Evolutionary conservation across 2,888 invertebrate species (phyloP).

Genomic region (Biston betularia): DNA sequence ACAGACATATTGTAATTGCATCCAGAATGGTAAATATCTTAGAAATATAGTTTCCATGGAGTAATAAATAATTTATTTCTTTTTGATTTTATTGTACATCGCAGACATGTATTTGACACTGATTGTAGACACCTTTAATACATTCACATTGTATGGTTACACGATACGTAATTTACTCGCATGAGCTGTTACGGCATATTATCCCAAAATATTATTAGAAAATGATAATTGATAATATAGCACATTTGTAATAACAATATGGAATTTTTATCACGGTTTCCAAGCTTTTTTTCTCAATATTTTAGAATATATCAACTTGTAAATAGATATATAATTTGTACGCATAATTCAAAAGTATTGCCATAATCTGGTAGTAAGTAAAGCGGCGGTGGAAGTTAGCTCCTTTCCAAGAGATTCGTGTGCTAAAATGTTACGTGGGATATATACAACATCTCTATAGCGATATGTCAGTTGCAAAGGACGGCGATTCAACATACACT

Average conservation of each 20-base stretch:
- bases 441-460: conserved; percentile 54
- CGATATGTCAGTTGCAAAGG: conserved; percentile 69
- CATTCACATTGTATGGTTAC: neutral
- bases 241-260: neutral
- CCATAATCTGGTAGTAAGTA: conserved; percentile 20
- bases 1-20: too few species aligned
- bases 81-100: too few species aligned
- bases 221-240: neutral
- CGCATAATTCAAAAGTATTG: conserved; percentile 31
- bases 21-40: too few species aligned
- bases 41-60: too few species aligned
- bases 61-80: too few species aligned
- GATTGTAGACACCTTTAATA: too few species aligned
- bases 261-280: too few species aligned
- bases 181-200: too few species aligned
- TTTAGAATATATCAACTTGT: conserved; percentile 33
- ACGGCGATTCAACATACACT: conserved; percentile 46
- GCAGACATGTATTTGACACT: too few species aligned
- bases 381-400: conserved; percentile 23
- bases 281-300: neutral
- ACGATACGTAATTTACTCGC: neutral
- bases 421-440: conserved; percentile 45
- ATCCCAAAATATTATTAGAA: too few species aligned
- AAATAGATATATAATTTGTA: conserved; percentile 33
- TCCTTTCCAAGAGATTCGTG: conserved; percentile 51